These are phyloP conservation scores for Gryon sp. DNA, from an alignment of 1,140 invertebrate species.

Conservation along the genomic window DNA sequence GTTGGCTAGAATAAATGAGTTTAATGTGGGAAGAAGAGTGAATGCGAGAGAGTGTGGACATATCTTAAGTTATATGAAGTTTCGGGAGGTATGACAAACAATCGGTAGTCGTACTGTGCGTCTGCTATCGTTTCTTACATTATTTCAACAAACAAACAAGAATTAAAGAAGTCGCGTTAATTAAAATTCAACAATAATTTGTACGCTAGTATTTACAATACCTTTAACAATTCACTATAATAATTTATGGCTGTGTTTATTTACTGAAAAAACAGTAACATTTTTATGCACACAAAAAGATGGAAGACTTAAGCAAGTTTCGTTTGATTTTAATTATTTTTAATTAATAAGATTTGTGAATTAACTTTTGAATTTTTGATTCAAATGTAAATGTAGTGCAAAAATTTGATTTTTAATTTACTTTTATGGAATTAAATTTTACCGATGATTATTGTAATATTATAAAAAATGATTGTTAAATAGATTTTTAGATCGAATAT, in stretches of 20 bases:
- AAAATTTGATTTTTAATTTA: too few relatives aligned
- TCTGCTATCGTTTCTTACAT: constrained; percentile 42
- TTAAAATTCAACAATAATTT: not conserved
- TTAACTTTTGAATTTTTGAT: too few relatives aligned
- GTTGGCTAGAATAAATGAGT: constrained; percentile 42
- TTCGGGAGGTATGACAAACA: constrained; percentile 55
- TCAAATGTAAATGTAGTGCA: too few relatives aligned
- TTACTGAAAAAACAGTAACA: not conserved
- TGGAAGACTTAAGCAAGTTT: too few relatives aligned
- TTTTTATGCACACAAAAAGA: too few relatives aligned
- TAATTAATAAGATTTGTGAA: too few relatives aligned
- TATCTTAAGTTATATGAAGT: constrained; percentile 74
- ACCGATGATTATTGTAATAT: too few relatives aligned
- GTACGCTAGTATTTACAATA: constrained; percentile 30
- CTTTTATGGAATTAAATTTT: too few relatives aligned
- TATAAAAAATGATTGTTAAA: too few relatives aligned
- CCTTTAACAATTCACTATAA: not conserved
- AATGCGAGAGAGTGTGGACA: constrained; percentile 62
- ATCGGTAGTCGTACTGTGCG: constrained; percentile 56
- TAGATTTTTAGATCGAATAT: too few relatives aligned
- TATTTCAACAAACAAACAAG: constrained; percentile 2
- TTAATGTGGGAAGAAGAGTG: constrained; percentile 49
- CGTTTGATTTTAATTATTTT: too few relatives aligned
- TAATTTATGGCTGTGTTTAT: constrained; percentile 10
- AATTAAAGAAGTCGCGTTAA: not conserved